These are phyloP conservation scores for Alouatta palliata DNA, from an alignment of 2,113 vertebrate genomes.

Conservation along the genomic window DNA sequence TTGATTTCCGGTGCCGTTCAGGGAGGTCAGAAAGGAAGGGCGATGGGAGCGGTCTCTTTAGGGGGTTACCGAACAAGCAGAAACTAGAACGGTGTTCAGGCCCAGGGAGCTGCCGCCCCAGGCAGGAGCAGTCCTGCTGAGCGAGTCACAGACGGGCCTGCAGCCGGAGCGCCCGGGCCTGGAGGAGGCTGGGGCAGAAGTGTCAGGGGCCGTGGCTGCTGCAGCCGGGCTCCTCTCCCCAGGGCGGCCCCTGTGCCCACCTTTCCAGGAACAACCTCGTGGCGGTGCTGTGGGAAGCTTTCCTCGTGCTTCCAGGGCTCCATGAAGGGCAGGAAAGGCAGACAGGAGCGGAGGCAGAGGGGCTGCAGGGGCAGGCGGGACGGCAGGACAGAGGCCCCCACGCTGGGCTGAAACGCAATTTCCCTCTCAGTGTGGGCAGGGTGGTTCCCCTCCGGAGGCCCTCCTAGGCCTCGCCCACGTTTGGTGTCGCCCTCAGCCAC, in stretches of 20 bases:
- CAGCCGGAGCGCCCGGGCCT: background rate
- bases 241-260: background rate
- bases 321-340: background rate
- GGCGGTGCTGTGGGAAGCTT: background rate
- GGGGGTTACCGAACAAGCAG: too few species aligned
- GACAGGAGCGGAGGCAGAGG: background rate
- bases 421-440: background rate
- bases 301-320: background rate
- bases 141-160: background rate
- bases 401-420: background rate
- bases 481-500: too few species aligned
- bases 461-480: background rate
- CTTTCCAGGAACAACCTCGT: too few species aligned
- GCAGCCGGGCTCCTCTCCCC: background rate
- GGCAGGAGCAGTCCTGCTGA: background rate
- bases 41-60: background rate
- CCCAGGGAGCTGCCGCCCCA: background rate
- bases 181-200: background rate
- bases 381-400: background rate
- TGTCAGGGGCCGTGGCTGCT: too few species aligned
- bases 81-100: background rate
- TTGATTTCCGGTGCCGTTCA: too few species aligned
- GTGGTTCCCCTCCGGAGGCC: background rate
- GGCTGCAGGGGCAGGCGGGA: background rate
- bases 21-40: background rate